Base-by-base conservation (phyloP, 1,140 invertebrate species). In the Drosophila chauvacae region DNA sequence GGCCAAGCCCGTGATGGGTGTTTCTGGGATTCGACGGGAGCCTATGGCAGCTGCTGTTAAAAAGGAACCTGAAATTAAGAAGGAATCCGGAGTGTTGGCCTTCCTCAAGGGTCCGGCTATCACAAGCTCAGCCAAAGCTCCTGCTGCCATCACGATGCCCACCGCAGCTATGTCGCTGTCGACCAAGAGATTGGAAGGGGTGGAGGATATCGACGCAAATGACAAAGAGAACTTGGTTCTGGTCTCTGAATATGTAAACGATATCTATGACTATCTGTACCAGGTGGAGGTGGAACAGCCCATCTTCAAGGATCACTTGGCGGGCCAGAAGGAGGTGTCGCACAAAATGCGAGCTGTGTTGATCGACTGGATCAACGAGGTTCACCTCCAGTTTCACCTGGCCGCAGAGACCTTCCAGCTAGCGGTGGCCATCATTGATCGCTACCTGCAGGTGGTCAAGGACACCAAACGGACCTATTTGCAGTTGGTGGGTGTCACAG, bases 361-460 rank as follows among this genome's bases (percentile, higher is more conserved):
- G 1, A 94, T 99, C 70, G 97, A 99, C 92, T 99, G 98, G 98
- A 93, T 99, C 28, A 96, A 98, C 23, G 97, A 98, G 90, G 97
- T 99, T 14, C 98, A 99, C 88, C 93, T 94, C 66, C 96, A 97
- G 91, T 99, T 99, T 91, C 95, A 95, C 72, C 93, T 99, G 14
- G 93, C 96, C n/a, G 95, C 96, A 79, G 98, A 99, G 93, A 99
- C 98, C 4, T 95, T 99, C 30, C 97, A 98, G 92, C 93, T 99
- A 77, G 96, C 97, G 48, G 95, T 99, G 50, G 95, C 96, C 58
- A 96, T 98, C 23, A 95, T 99, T 75, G 98, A 99, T 93, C 94
- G 97, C 81, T 99, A 97, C 94, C 94, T 99, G 74, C 97, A 98
- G 95, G 96, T 97, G 93, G 92, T 91, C 3, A 86, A 83, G 72